Percentiles rank a stretch among this genome's conserved stretches.
Evolutionary conservation across 2,797 vertebrate genomes (phyloP).

Genomic region (Pseudopleuronectes americanus): DNA sequence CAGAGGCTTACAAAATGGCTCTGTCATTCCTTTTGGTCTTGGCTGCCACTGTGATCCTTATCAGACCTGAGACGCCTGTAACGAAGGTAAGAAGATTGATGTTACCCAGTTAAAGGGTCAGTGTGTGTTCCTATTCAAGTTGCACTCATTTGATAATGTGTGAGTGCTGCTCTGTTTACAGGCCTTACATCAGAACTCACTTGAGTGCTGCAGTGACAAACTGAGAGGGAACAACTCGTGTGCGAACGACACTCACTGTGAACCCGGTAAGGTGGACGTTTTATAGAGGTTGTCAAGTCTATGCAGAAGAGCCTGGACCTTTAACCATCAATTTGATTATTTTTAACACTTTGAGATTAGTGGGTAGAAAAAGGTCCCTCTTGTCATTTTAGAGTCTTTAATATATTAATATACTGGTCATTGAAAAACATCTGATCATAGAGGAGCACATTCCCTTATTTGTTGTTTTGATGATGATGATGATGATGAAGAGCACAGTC

Average conservation of each 20-base stretch:
- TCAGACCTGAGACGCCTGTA: conserved; percentile 80
- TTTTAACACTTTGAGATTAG: neutral
- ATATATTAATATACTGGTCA: too few species aligned
- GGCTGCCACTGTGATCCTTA: conserved; percentile 80
- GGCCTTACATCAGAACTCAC: conserved; percentile 77
- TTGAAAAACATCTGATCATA: too few species aligned
- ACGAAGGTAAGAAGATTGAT: conserved; percentile 75
- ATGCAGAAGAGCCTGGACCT: neutral
- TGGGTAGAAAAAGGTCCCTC: too few species aligned
- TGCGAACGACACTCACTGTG: conserved; percentile 82
- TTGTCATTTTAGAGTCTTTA: too few species aligned
- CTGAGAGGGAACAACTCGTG: conserved; percentile 80
- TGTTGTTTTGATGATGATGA: too few species aligned
- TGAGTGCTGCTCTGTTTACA: conserved; percentile 41
- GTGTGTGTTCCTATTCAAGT: neutral
- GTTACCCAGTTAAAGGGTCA: neutral
- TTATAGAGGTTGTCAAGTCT: neutral
- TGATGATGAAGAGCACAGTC: too few species aligned
- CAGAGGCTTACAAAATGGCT: conserved; percentile 69
- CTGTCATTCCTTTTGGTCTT: conserved; percentile 81
- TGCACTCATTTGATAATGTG: conserved; percentile 15
- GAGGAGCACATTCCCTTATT: too few species aligned
- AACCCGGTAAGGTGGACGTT: conserved; percentile 76
- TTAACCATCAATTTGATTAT: neutral
- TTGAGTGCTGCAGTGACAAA: conserved; percentile 81